Conservation (phyloP, 1,140 invertebrate genomes). For the Drosophila willistoni region DNA sequence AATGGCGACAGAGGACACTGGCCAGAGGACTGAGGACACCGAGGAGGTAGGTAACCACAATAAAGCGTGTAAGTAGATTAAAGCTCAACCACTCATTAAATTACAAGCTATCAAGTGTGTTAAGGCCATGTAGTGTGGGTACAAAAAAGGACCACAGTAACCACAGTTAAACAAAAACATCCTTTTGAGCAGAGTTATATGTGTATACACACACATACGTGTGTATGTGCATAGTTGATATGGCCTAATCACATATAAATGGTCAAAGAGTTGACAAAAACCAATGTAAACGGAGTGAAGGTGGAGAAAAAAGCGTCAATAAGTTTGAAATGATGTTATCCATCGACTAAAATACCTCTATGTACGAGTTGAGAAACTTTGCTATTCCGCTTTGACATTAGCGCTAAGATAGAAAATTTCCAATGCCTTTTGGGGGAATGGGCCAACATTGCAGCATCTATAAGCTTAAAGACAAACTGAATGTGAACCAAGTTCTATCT, state of each 20-base stretch:
- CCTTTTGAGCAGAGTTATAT: slow-evolving; percentile 41
- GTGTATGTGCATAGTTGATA: slow-evolving; percentile 26
- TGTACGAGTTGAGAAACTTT: too few species aligned
- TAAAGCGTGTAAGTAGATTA: slow-evolving; percentile 70
- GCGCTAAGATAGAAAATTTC: too few species aligned
- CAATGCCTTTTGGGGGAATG: too few species aligned
- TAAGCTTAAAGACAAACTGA: slow-evolving; percentile 14
- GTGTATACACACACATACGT: too few species aligned
- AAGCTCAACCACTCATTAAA: slow-evolving; percentile 65
- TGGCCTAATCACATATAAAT: slow-evolving; percentile 48
- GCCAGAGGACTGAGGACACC: background rate
- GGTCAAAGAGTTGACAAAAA: slow-evolving; percentile 22
- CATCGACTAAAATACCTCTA: too few species aligned
- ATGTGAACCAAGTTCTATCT: background rate
- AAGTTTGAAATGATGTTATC: too few species aligned
- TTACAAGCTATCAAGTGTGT: slow-evolving; percentile 40
- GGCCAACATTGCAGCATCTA: background rate
- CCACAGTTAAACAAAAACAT: slow-evolving; percentile 44
- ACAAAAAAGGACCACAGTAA: slow-evolving; percentile 33
- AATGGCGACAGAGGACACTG: background rate
- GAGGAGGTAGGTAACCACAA: slow-evolving; percentile 50
- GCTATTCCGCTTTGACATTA: too few species aligned
- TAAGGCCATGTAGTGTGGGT: slow-evolving; percentile 12
- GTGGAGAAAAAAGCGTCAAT: too few species aligned
- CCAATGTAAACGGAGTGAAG: too few species aligned